Evolutionary conservation across 2,888 invertebrate species (phyloP), one percentile per base, ranked within the genome.

Genomic region (Pantelozetes paolii): DNA sequence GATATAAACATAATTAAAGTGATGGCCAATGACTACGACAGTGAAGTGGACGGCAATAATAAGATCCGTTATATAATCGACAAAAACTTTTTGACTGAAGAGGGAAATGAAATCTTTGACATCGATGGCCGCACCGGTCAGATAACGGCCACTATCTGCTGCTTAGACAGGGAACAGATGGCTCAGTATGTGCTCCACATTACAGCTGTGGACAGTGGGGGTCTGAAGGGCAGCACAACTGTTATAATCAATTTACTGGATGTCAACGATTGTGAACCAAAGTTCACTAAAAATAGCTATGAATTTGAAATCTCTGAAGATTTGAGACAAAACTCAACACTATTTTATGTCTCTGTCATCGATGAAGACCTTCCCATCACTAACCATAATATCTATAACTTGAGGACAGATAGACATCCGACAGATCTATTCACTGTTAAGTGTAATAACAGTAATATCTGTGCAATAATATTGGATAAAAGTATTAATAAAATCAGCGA

Each of bases 171-270:
- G 72, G 95, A 95, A 85, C 87, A 94, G 79, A 94, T 94, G 2
- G 94, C 94, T n/a, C 94, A 94, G 84, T 95, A 95, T 86, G 94
- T 94, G 32, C 94, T 95, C 86, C 94, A 95, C 84, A 94, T 94
- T 78, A 94, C 94, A 71, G 94, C 94, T 26, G 93, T 93, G 85
- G 94, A 95, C 84, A 94, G 94, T 77, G 94, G 94, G 72, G 94
- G 94, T 81, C 86, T 94, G 80, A 94, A 94, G 84, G 88, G 96
- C 11, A 95, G 95, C 75, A 96, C 95, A 71, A 95, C 95, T 77
- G 92, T 96, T 67, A 92, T 92, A 57, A 95, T 97, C 85, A 86
- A 94, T 81, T 93, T 99, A 57, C 92, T 92, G 84, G 98, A 98
- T 84, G 92, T 95, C 81, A 98, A 98, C 83, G 98, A 98, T 83